Percentiles rank a stretch among this genome's conserved stretches.
These are phyloP conservation scores for Potorous gilbertii DNA, from an alignment of 2,797 vertebrate species.

Conservation along the genomic window DNA sequence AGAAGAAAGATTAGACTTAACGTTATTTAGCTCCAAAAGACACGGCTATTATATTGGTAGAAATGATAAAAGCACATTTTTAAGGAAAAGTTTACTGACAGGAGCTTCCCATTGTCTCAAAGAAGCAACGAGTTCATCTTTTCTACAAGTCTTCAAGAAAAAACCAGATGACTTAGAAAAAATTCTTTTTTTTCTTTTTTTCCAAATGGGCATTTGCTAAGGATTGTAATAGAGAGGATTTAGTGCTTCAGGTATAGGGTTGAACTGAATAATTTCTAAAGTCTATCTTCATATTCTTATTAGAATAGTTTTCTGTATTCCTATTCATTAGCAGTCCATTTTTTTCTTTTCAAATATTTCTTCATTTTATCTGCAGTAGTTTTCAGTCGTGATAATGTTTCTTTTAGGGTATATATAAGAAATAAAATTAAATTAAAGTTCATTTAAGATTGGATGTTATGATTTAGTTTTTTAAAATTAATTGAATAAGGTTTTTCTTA, in stretches of 20 bases:
- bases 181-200: background rate
- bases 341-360: constrained; percentile 45
- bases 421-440: constrained; percentile 54
- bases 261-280: background rate
- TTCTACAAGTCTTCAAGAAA: background rate
- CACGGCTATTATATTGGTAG: background rate
- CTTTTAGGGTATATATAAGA: constrained; percentile 27
- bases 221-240: background rate
- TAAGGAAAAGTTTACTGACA: background rate
- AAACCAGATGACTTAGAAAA: background rate
- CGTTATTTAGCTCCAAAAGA: background rate
- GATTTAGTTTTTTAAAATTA: background rate
- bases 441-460: background rate
- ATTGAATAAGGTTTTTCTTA: background rate
- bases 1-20: background rate
- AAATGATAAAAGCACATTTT: background rate
- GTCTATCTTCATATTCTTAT: background rate
- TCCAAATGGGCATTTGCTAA: background rate
- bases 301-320: background rate
- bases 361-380: constrained; percentile 28
- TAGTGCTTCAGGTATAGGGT: background rate
- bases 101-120: background rate
- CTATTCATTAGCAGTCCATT: background rate
- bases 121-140: background rate
- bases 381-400: constrained; percentile 19